A percentile compares a stretch with the other conserved stretches of the same genome.
These are phyloP conservation scores for Caracal caracal DNA, from an alignment of 2,113 vertebrate species.

Conservation along the genomic window DNA sequence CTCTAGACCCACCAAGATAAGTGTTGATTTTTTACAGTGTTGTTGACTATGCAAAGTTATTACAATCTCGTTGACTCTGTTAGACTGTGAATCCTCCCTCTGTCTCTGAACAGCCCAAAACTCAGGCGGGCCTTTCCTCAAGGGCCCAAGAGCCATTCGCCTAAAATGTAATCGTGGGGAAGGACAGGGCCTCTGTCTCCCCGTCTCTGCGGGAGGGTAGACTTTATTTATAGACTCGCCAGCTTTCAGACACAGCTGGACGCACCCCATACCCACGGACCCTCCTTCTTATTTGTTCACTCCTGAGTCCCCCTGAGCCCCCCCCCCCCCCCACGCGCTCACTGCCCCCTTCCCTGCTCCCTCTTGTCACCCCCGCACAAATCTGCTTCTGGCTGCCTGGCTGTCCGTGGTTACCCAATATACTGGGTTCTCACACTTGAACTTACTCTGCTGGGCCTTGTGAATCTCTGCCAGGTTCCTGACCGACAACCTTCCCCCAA, in stretches of 20 bases:
- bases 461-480: not conserved
- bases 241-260: not conserved
- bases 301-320: not conserved
- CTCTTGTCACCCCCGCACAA: too few relatives aligned
- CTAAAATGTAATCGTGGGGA: not conserved
- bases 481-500: not conserved
- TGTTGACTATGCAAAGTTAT: not conserved
- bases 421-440: not conserved
- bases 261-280: rapidly evolving
- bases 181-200: not conserved
- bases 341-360: not conserved
- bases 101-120: not conserved
- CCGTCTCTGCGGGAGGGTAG: not conserved
- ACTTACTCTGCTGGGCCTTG: not conserved
- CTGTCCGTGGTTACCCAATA: rapidly evolving
- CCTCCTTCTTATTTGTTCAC: not conserved
- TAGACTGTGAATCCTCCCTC: not conserved
- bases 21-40: not conserved
- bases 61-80: too few relatives aligned
- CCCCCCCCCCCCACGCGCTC: rapidly evolving
- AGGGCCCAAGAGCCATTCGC: not conserved
- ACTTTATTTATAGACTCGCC: too few relatives aligned
- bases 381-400: rapidly evolving
- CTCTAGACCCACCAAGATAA: not conserved
- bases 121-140: not conserved